Conservation (phyloP, 2,888 invertebrate genomes). For the Agrochola lota region DNA sequence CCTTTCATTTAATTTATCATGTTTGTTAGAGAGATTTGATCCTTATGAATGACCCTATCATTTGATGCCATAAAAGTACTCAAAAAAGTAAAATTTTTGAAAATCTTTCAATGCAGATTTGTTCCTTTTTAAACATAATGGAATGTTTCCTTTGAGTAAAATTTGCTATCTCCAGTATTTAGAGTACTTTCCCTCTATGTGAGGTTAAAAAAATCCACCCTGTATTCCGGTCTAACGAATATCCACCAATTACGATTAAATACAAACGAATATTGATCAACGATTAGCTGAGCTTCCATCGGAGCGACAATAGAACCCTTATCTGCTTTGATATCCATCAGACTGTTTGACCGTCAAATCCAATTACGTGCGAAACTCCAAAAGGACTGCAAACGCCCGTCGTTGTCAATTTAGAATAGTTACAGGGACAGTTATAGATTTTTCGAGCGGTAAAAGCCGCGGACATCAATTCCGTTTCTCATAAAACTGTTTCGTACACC, state of each 20-base stretch:
- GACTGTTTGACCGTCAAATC: conserved; percentile 50
- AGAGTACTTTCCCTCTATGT: too few relatives aligned
- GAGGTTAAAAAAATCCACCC: too few relatives aligned
- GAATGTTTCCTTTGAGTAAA: too few relatives aligned
- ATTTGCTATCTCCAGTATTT: too few relatives aligned
- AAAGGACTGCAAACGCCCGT: conserved; percentile 18
- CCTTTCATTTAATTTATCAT: too few relatives aligned
- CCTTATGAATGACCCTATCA: too few relatives aligned
- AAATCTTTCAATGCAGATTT: too few relatives aligned
- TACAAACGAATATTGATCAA: conserved; percentile 42
- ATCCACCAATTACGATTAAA: conserved; percentile 26
- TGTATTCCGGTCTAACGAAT: not conserved
- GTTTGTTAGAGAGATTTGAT: too few relatives aligned
- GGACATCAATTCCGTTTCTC: conserved; percentile 25
- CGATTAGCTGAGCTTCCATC: conserved; percentile 36
- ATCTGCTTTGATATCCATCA: conserved; percentile 54
- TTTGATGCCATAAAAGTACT: too few relatives aligned
- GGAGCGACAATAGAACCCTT: conserved; percentile 52
- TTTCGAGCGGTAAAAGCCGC: conserved; percentile 7
- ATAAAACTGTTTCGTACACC: conserved; percentile 25
- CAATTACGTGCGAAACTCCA: conserved; percentile 37
- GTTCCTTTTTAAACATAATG: too few relatives aligned
- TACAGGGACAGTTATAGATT: conserved; percentile 18
- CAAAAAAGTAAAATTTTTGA: too few relatives aligned
- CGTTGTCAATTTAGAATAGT: conserved; percentile 40